Base-by-base conservation (phyloP, 2,113 vertebrate genomes). In the Chunga burmeisteri region DNA sequence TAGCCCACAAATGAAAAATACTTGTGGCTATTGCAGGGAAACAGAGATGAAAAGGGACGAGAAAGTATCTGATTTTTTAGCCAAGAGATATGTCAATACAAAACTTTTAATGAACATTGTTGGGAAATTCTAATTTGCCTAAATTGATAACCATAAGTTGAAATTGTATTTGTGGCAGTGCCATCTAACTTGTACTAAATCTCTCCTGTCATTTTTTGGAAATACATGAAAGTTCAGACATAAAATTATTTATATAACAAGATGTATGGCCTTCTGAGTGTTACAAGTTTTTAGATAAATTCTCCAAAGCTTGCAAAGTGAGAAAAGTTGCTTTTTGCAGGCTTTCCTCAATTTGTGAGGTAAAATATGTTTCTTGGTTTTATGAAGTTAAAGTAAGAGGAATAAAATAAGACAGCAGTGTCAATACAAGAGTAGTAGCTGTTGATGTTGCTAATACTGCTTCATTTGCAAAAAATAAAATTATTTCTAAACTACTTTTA, bases 1-100 rank as follows among this genome's bases (percentile, higher is more conserved):
- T 87, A 71, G 83, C 68, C 78, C 78, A 91, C 86, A 83, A 55
- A 81, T 94, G 82, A 90, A 94, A 93, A 84, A 66, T 86, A 86
- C 53, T 67, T 93, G 49, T 74, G 52, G 78, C 53, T 93, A 13
- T 86, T 72, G 63, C 13, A 71, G 11, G 20, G 63, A 88, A 88
- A 85, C 49, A 72, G 58, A 92, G n/a, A 53, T 88, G 62, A 95
- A 88, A 63, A 88, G 42, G 47, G 23, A 66, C 70, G 40, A 32
- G 65, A 92, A 78, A 92, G 25, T 18, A 29, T 4, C 4, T 61
- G n/a, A 8, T 16, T 86, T 96, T 78, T 86, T 88, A 40, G 20
- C 20, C 22, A 65, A 88, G 72, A 81, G 53, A 44, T 79, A 77
- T 10, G 22, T 72, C 58, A 80, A 5, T 53, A 29, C 10, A 67